Evolutionary conservation across 2,888 invertebrate species (phyloP).

Genomic region (Metellina segmentata): DNA sequence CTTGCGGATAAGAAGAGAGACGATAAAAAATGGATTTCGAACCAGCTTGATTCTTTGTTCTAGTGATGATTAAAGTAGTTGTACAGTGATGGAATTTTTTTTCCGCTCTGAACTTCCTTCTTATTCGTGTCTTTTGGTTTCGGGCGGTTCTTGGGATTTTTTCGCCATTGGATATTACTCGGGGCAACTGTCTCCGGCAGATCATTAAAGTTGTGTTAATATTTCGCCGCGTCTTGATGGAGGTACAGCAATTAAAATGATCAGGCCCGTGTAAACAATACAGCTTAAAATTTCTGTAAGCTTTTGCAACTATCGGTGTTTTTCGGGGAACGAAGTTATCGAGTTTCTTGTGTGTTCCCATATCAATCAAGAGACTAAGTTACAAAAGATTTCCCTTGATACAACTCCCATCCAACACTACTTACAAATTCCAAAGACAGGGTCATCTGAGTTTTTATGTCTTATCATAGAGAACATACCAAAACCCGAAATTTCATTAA

Average conservation of each 20-base stretch:
- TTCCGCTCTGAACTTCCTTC: constrained; percentile 8
- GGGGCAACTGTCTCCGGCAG: constrained; percentile 62
- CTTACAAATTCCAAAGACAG: no score
- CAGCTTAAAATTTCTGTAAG: background rate
- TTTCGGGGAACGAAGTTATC: no score
- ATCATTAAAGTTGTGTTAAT: constrained; percentile 59
- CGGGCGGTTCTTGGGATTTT: constrained; percentile 51
- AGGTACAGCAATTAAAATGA: constrained; percentile 64
- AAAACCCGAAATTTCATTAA: no score
- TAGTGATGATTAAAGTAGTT: constrained; percentile 73
- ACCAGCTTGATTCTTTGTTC: constrained; percentile 75
- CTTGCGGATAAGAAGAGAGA: constrained; percentile 61
- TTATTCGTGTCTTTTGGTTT: constrained; percentile 67
- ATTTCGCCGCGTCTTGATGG: constrained; percentile 17
- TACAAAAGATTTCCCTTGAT: no score
- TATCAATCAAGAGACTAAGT: no score
- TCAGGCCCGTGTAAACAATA: constrained; percentile 49
- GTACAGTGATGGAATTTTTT: constrained; percentile 67
- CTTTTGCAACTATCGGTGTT: no score
- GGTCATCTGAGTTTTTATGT: no score
- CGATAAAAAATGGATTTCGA: constrained; percentile 70
- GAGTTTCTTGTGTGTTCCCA: no score
- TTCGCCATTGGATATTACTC: constrained; percentile 34
- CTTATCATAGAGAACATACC: no score
- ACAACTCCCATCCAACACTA: no score